Percentiles rank a stretch among this genome's conserved stretches.
phyloP scores from a whole-genome alignment of 2,113 vertebrate species.

The Parotia lawesii region DNA sequence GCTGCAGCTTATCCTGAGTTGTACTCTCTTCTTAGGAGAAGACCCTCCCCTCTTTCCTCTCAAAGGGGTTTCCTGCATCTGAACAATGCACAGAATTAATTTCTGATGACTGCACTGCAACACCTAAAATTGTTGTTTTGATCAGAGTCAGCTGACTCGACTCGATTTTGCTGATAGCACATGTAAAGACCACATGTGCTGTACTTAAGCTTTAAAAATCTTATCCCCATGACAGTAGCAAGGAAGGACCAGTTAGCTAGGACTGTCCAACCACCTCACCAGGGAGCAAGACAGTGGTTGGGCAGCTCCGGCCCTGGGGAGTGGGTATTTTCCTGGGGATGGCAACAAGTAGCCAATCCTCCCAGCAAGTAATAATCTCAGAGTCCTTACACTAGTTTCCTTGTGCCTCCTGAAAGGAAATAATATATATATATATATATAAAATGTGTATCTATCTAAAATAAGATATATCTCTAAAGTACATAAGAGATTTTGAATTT shows the following conservation, averaged over 20 bases:
- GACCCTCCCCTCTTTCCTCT: not conserved
- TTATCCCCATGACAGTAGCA: not conserved
- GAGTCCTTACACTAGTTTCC: not conserved
- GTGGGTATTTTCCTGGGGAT: rapidly evolving
- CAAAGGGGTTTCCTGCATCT: not conserved
- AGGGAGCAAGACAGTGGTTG: not conserved
- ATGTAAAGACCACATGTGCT: rapidly evolving
- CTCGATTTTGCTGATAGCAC: not conserved
- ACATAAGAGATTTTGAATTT: not conserved
- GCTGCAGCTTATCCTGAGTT: not conserved
- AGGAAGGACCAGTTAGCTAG: not conserved
- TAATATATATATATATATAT: not conserved
- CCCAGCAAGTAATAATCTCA: not conserved
- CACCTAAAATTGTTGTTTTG: not conserved
- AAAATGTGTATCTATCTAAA: not conserved
- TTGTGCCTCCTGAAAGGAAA: not conserved
- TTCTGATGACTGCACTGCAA: not conserved
- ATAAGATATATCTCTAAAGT: not conserved
- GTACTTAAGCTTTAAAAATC: not conserved
- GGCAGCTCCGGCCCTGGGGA: not conserved
- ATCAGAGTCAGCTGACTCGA: not conserved
- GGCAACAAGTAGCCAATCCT: not conserved
- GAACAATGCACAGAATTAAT: not conserved
- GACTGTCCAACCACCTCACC: rapidly evolving
- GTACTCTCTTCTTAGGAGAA: not conserved